Percentiles rank a stretch among this genome's conserved stretches.
Conservation (phyloP, 2,888 invertebrate genomes). For the Hetaerina titia region DNA sequence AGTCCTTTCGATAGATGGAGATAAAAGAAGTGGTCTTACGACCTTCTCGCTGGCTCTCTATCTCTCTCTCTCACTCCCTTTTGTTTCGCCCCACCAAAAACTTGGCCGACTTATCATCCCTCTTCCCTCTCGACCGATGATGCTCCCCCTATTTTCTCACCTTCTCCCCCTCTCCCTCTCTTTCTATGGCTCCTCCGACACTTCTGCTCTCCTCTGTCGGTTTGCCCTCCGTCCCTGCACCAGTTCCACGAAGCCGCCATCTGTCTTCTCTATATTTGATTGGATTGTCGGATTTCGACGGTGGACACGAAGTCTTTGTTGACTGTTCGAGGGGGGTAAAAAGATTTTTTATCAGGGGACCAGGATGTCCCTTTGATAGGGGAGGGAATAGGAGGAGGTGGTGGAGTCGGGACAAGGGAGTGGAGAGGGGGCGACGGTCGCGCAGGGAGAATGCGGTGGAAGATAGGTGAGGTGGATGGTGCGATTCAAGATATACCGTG, state of each 20-base stretch:
- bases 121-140: too few species aligned
- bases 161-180: neutral
- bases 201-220: neutral
- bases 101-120: too few species aligned
- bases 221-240: neutral
- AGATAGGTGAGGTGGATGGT: neutral
- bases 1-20: too few species aligned
- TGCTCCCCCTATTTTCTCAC: neutral
- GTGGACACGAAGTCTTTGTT: constrained; percentile 31
- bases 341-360: neutral
- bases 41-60: too few species aligned
- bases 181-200: neutral
- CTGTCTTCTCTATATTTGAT: constrained; percentile 59
- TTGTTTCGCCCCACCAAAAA: too few species aligned
- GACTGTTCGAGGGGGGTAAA: neutral
- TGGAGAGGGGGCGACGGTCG: neutral
- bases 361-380: neutral
- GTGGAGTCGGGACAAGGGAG: neutral
- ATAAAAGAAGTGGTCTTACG: too few species aligned
- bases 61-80: too few species aligned
- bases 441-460: neutral
- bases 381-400: neutral
- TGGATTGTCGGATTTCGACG: constrained; percentile 47
- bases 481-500: neutral
- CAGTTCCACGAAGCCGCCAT: neutral